Base-by-base conservation (phyloP, 2,797 vertebrate species). In the Mallotus villosus region DNA sequence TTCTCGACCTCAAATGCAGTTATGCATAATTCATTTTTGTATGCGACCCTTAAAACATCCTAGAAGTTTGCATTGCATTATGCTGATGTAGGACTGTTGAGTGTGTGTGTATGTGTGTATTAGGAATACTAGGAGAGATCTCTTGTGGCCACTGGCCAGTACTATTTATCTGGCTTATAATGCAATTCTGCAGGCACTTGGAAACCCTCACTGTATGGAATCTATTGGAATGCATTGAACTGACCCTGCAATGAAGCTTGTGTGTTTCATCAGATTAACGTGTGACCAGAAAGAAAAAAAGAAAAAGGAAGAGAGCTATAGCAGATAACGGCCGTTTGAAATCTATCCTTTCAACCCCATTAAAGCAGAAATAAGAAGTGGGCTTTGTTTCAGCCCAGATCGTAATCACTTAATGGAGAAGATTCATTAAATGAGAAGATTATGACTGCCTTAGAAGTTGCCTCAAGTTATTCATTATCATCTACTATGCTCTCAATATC, bases 311-410 rank as follows among this genome's bases (percentile, higher is more conserved):
- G 22, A 67, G 55, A 19, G 17, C 12, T 37, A 24, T 46, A 66
- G 62, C 62, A 63, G 60, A 37, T 21, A 57, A 57, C 2, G 22
- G 22, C n/a, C 11, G 51, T 11, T 21, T 24, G 57, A 59, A 24
- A 24, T 59, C 19, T 24, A 59, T n/a, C 22, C n/a, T 22, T 59
- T 59, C 57, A 59, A 24, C 57, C 57, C 57, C 21, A 24, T 59
- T 32, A 32, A 17, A 63, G 61, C 53, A 32, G 46, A 19, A 63
- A 55, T 57, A 22, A 12, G 25, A 19, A 29, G 32, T 41, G 11
- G 19, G 4, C 60, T 71, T 59, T 29, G 53, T 66, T 72, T 72
- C 71, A 72, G n/a, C 55, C 32, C 32, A n/a, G 63, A 66, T 72
- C 9, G 14, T 25, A 41, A 41, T 55, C 60, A 32, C 24, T 17